Percentiles rank a stretch among this genome's conserved stretches.
phyloP scores from a whole-genome alignment of 2,888 invertebrate genomes.

The Serrognathus titanus region DNA sequence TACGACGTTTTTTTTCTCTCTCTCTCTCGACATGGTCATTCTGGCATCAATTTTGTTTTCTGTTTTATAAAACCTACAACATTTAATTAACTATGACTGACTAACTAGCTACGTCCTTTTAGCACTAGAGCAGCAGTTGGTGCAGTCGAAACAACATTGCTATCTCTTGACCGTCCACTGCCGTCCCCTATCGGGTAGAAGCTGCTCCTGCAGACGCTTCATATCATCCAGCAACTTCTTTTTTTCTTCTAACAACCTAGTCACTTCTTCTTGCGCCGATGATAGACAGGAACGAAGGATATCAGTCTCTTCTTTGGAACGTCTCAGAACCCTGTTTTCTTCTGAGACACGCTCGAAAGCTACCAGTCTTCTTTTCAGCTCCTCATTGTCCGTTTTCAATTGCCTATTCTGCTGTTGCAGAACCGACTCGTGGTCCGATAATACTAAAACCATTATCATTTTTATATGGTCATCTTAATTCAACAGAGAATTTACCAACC shows the following conservation, averaged over 20 bases:
- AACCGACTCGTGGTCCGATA: slow-evolving; percentile 16
- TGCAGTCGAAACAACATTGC: slow-evolving; percentile 69
- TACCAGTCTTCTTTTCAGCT: slow-evolving; percentile 57
- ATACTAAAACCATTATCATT: neutral
- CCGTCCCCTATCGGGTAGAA: slow-evolving; percentile 40
- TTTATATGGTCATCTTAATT: neutral
- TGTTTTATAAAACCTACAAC: slow-evolving; percentile 13
- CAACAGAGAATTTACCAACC: slow-evolving; percentile 13
- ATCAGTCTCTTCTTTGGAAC: slow-evolving; percentile 58
- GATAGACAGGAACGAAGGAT: slow-evolving; percentile 58
- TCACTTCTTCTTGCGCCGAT: slow-evolving; percentile 73
- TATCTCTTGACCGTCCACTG: slow-evolving; percentile 62
- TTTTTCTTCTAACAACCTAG: slow-evolving; percentile 69
- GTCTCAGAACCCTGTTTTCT: slow-evolving; percentile 54
- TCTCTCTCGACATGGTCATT: no score
- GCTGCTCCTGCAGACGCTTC: slow-evolving; percentile 61
- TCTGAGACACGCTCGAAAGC: slow-evolving; percentile 60
- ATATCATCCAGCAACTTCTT: slow-evolving; percentile 68
- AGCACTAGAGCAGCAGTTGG: slow-evolving; percentile 57
- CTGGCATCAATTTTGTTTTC: neutral
- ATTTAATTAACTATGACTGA: slow-evolving; percentile 20
- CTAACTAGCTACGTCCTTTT: slow-evolving; percentile 33
- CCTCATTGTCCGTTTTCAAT: slow-evolving; percentile 61
- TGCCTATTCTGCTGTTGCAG: slow-evolving; percentile 54
- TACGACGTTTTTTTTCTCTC: neutral